A percentile compares a stretch with the other conserved stretches of the same genome.
These are phyloP conservation scores for Lycaena phlaeas DNA, from an alignment of 2,888 invertebrate species.

Conservation along the genomic window DNA sequence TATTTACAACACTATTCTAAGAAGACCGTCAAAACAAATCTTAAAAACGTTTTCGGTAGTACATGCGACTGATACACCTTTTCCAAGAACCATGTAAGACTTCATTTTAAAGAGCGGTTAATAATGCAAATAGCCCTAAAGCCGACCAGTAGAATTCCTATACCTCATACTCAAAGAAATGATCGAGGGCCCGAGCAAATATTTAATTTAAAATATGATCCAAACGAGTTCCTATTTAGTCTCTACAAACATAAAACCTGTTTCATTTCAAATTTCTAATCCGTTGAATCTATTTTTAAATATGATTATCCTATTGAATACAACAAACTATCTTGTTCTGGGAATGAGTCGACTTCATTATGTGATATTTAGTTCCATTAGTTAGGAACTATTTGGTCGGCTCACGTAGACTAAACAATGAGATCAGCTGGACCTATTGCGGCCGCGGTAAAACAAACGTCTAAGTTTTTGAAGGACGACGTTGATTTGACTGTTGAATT, in stretches of 20 bases:
- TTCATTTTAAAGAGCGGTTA: no score
- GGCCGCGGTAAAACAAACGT: slow-evolving; percentile 21
- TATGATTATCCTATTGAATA: slow-evolving; percentile 1
- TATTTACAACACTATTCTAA: no score
- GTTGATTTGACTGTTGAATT: slow-evolving; percentile 27
- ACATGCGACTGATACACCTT: no score
- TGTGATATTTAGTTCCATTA: slow-evolving; percentile 16
- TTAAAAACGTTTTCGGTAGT: no score
- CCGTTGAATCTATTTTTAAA: slow-evolving; percentile 4
- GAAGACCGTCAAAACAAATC: no score
- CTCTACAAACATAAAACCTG: not conserved
- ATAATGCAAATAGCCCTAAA: no score
- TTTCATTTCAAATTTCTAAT: slow-evolving; percentile 3
- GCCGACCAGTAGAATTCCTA: no score
- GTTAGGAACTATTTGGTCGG: slow-evolving; percentile 33
- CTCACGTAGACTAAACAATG: slow-evolving; percentile 68
- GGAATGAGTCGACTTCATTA: slow-evolving; percentile 8
- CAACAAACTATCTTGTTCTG: slow-evolving; percentile 7
- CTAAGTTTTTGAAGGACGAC: slow-evolving; percentile 41
- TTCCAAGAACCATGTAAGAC: no score
- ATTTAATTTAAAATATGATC: not conserved
- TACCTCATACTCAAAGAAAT: no score
- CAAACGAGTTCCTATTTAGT: slow-evolving; percentile 1
- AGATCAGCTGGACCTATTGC: slow-evolving; percentile 46
- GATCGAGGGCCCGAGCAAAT: no score